These are phyloP conservation scores for Papilio elwesi DNA, from an alignment of 2,888 invertebrate species.

Conservation along the genomic window DNA sequence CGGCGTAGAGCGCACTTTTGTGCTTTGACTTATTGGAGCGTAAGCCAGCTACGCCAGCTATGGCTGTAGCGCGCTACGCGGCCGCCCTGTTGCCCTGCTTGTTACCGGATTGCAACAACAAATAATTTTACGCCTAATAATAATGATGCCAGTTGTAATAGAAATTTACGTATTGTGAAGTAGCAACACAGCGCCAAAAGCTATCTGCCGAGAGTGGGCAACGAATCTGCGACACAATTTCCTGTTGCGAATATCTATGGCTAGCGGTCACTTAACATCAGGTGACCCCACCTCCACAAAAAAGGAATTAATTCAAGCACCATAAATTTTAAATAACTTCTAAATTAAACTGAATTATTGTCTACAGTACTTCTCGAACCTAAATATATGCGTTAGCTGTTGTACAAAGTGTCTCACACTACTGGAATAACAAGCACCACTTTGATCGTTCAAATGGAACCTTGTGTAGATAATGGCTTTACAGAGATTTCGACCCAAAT, in stretches of 20 bases:
- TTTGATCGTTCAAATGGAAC: slow-evolving; percentile 19
- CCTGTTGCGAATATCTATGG: too few relatives aligned
- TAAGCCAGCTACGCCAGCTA: background rate
- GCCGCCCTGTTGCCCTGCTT: background rate
- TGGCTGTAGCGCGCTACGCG: background rate
- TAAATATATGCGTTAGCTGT: background rate
- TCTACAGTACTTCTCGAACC: background rate
- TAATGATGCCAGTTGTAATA: too few relatives aligned
- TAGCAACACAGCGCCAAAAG: too few relatives aligned
- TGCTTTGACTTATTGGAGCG: slow-evolving; percentile 23
- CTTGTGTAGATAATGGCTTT: slow-evolving; percentile 28
- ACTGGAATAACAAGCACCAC: slow-evolving; percentile 3
- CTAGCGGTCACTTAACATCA: too few relatives aligned
- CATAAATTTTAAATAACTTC: too few relatives aligned
- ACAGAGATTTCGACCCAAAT: slow-evolving; percentile 31
- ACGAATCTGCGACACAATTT: too few relatives aligned
- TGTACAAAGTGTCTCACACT: slow-evolving; percentile 22
- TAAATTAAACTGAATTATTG: background rate
- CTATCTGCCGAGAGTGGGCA: too few relatives aligned
- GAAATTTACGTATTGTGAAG: too few relatives aligned
- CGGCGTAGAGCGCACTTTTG: slow-evolving; percentile 5
- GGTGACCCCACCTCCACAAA: too few relatives aligned
- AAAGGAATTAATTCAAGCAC: too few relatives aligned
- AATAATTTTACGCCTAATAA: background rate
- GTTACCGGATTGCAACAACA: background rate